Evolutionary conservation across 2,797 vertebrate genomes (phyloP), one percentile per base, ranked within the genome.

Genomic region (Psittacula echo): DNA sequence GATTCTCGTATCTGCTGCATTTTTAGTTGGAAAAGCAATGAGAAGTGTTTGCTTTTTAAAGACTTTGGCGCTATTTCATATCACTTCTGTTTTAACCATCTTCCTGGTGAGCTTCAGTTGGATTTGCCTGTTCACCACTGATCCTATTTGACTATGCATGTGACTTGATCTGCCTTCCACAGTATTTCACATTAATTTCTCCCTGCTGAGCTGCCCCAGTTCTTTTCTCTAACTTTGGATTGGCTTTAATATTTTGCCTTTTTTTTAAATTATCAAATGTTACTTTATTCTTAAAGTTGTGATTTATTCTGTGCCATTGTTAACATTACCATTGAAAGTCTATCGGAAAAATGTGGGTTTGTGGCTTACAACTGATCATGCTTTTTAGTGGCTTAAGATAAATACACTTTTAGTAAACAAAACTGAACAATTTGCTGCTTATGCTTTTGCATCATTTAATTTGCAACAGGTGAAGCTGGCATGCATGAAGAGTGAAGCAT

Each of bases 381-480:
- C 42, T 82, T 95, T 95, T 93, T 68, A 84, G 42, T 94, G 71
- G 87, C 77, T 96, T 78, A 76, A 91, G 80, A 93, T 91, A 94
- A 96, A 73, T 61, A 60, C 10, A 23, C 72, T 83, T 90, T 82
- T 92, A 34, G 70, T 85, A 94, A 96, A 95, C 74, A 95, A 86
- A 96, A 75, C 26, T 1, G 29, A 93, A 64, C 76, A 79, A 62
- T 87, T 96, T 83, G 84, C 93, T 94, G 77, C 93, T 96, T 96
- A 74, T 0, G 11, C 70, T 84, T 95, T 58, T 87, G 47, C 78
- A 67, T 96, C 87, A 45, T 95, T 95, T 95, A 89, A 96, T 93
- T 94, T 93, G 65, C 58, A 96, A 70, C 91, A 96, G 75, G 92
- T 94, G 62, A 97, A 92, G 82, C 76, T 95, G 85, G 77, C 92